phyloP scores from a whole-genome alignment of 2,113 vertebrate genomes.

The Aspiorhynchus laticeps region DNA sequence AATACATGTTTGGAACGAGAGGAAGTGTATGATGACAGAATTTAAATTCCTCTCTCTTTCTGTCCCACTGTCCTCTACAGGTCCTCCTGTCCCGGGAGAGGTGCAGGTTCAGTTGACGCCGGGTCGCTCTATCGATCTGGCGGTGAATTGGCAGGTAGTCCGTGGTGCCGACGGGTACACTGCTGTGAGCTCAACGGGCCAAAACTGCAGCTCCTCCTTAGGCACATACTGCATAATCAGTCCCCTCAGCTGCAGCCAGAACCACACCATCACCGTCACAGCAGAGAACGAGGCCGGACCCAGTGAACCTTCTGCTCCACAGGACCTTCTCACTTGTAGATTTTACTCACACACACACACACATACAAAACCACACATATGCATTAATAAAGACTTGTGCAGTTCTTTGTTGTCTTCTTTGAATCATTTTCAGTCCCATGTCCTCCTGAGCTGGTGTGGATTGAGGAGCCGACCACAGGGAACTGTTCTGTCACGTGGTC shows the following conservation, averaged over 20 bases:
- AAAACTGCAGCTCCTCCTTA: constrained; percentile 74
- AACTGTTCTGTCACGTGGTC: constrained; percentile 84
- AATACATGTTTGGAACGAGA: not conserved
- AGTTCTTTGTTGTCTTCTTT: not conserved
- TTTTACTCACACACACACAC: constrained; percentile 23
- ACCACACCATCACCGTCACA: constrained; percentile 75
- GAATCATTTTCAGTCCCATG: constrained; percentile 80
- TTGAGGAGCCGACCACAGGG: constrained; percentile 77
- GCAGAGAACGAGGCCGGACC: constrained; percentile 84
- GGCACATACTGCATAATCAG: constrained; percentile 74
- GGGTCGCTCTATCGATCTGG: constrained; percentile 66
- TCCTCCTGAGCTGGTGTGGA: constrained; percentile 76
- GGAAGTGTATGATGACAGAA: not conserved
- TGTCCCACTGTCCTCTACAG: constrained; percentile 55
- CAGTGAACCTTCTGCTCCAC: constrained; percentile 75
- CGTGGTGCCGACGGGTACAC: constrained; percentile 79
- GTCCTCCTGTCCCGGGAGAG: constrained; percentile 67
- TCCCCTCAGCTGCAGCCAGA: constrained; percentile 80
- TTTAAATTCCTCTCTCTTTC: not conserved
- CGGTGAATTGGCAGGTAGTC: constrained; percentile 74
- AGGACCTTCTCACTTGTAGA: constrained; percentile 81
- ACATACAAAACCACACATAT: not conserved
- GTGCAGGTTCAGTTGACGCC: constrained; percentile 49
- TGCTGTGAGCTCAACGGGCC: constrained; percentile 63
- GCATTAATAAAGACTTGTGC: not conserved